phyloP scores from a whole-genome alignment of 1,140 invertebrate genomes.

The Listronotus bonariensis region DNA sequence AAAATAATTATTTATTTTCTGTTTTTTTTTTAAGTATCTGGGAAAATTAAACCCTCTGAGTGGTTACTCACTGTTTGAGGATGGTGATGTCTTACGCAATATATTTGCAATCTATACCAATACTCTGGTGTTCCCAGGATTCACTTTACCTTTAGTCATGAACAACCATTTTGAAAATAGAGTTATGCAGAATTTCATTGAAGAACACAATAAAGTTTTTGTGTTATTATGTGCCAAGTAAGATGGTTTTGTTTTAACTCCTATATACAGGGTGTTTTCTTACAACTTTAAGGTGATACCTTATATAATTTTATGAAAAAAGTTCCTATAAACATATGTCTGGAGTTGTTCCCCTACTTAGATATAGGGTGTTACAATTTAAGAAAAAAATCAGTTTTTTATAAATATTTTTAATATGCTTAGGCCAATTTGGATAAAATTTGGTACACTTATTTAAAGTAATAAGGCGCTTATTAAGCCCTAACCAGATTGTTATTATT shows the following conservation, averaged over 20 bases:
- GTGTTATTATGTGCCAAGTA: slow-evolving; percentile 51
- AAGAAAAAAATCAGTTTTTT: no score
- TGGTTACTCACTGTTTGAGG: slow-evolving; percentile 53
- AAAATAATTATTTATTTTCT: not conserved
- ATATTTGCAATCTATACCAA: slow-evolving; percentile 50
- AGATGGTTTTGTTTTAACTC: slow-evolving; percentile 13
- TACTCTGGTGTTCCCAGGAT: slow-evolving; percentile 54
- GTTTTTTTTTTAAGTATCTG: slow-evolving; percentile 48
- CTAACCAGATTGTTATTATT: no score
- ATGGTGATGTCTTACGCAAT: slow-evolving; percentile 46
- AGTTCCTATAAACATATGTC: no score
- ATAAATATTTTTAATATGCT: no score
- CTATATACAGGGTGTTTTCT: no score
- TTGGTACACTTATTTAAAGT: no score
- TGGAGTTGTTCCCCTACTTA: no score
- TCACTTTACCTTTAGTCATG: slow-evolving; percentile 52
- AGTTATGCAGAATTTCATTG: slow-evolving; percentile 44
- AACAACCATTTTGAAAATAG: slow-evolving; percentile 41
- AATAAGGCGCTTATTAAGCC: no score
- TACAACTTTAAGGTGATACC: no score
- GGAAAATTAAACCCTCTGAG: slow-evolving; percentile 52
- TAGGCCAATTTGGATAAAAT: no score
- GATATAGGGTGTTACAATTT: no score
- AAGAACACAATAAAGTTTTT: slow-evolving; percentile 47
- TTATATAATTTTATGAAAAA: no score